Evolutionary conservation across 2,888 invertebrate genomes (phyloP).

Genomic region (Bimastos eiseni): DNA sequence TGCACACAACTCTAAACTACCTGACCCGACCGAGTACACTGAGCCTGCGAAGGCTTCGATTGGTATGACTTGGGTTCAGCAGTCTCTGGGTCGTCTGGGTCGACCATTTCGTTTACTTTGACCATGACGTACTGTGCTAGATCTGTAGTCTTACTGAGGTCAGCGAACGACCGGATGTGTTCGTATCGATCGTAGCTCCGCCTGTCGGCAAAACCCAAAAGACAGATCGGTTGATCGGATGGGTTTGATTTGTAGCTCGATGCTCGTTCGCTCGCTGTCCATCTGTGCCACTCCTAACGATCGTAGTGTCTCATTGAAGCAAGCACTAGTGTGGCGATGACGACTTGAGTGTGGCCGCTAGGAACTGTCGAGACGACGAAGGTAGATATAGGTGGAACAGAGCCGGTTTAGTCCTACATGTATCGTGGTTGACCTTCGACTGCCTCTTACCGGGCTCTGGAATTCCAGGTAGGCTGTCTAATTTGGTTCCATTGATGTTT

Average conservation of each 20-base stretch:
- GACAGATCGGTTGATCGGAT: constrained; percentile 6
- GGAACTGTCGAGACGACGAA: neutral
- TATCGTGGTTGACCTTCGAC: neutral
- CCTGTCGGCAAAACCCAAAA: neutral
- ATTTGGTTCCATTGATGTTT: no score
- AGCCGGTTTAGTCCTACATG: neutral
- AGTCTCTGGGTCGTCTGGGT: neutral
- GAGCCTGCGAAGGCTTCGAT: no score
- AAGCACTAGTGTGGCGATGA: neutral
- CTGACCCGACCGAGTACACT: no score
- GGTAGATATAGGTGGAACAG: no score
- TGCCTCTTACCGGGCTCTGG: neutral
- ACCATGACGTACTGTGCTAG: neutral
- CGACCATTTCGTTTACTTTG: neutral
- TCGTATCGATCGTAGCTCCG: neutral
- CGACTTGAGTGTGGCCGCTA: neutral
- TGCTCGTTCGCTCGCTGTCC: neutral
- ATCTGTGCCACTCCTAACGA: neutral
- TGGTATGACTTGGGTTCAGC: neutral
- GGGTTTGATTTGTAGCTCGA: constrained; percentile 1
- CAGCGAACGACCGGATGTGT: neutral
- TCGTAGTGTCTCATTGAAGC: neutral
- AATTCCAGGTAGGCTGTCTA: no score
- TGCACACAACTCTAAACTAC: no score
- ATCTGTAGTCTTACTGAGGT: neutral